Evolutionary conservation across 2,113 vertebrate species (phyloP), one percentile per base, ranked within the genome.

Genomic region (Pseudorasbora parva): DNA sequence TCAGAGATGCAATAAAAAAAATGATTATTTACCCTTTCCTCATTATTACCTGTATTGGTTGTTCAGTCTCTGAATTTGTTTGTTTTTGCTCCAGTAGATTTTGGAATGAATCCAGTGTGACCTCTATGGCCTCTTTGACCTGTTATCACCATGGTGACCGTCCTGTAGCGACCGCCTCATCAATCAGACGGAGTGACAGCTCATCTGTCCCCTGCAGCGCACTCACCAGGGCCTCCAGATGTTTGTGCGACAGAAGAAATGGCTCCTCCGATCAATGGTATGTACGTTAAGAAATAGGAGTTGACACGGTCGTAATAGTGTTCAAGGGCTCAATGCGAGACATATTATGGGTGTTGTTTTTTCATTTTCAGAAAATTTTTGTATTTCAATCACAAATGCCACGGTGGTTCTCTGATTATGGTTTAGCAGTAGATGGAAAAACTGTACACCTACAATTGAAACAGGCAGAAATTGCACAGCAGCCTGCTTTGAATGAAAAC

Each of bases 41-140:
- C 12, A 23, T 10, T 72, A 45, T 69, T 57, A 33, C n/a, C 21
- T 25, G 41, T 27, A 10, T n/a, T 59, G 56, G n/a, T 73, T 76
- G 25, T 73, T 72, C 59, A 30, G 43, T 83, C 19, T 66, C 69
- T n/a, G 37, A 43, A 56, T 43, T 23, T 73, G 81, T 85, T 86
- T 82, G 73, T 83, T 87, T 85, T 87, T 86, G 78, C 86, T 89
- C 75, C 78, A 84, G 78, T 43, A 77, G 60, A 66, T 68, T 14
- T 54, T n/a, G 84, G 82, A 88, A 89, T 88, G 66, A 73, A 89
- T 88, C 78, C 83, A 25, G 41, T 78, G 78, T 80, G 84, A 89
- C 84, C 85, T 85, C 80, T 78, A 0, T 86, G 75, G 83, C 77
- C 86, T 83, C 79, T 71, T 5, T 88, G 85, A 89, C 87, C 86